These are phyloP conservation scores for Astreopora myriophthalma DNA, from an alignment of 64 coral and sea anemone species.

Conservation along the genomic window DNA sequence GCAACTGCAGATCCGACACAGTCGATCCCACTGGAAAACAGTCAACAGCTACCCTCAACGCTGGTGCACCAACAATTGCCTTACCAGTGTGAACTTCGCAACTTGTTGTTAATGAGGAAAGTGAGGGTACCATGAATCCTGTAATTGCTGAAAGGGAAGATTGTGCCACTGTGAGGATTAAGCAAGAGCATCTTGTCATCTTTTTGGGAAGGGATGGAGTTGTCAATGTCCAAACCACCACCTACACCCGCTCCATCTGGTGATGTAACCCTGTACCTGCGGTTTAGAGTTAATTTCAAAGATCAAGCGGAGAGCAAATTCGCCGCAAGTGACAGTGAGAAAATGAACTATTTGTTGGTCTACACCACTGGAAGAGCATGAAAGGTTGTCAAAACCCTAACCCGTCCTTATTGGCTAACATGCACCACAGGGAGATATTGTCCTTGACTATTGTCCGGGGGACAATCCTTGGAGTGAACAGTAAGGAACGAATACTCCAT, in stretches of 20 bases:
- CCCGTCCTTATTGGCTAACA: too few species aligned
- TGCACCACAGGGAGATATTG: slow-evolving; percentile 69
- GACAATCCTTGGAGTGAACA: slow-evolving; percentile 44
- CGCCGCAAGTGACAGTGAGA: slow-evolving; percentile 38
- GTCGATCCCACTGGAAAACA: not conserved
- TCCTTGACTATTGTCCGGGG: slow-evolving; percentile 57
- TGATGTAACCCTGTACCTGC: slow-evolving; percentile 32
- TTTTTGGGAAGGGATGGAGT: not conserved
- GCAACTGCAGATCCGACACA: too few species aligned
- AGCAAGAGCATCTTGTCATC: not conserved
- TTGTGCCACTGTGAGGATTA: too few species aligned
- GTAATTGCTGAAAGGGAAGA: too few species aligned
- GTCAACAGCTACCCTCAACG: not conserved
- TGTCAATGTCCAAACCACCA: slow-evolving; percentile 9
- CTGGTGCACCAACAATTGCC: not conserved
- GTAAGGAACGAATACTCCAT: slow-evolving; percentile 61
- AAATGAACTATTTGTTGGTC: slow-evolving; percentile 60
- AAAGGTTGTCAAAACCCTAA: not conserved
- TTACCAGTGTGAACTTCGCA: not conserved
- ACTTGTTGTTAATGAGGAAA: not conserved
- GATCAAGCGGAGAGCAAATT: slow-evolving; percentile 45
- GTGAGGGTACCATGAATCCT: too few species aligned
- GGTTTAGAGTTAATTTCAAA: slow-evolving; percentile 40
- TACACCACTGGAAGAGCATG: slow-evolving; percentile 47
- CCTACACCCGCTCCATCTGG: slow-evolving; percentile 43